Conservation (phyloP, 1,140 invertebrate genomes). For the Tetramorium simillimum region DNA sequence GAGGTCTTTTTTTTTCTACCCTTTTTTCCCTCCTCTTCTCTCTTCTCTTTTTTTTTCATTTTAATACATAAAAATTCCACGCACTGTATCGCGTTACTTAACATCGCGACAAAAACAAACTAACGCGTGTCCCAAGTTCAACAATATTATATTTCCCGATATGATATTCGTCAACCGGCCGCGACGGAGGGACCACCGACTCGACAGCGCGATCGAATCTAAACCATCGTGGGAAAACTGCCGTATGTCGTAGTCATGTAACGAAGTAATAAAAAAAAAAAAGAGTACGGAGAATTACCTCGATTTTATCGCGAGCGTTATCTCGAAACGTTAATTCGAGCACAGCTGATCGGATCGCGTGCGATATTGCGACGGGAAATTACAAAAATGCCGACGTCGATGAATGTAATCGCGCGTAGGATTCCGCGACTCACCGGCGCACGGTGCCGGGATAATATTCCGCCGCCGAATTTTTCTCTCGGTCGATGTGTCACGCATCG, state of each 20-base stretch:
- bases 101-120: background rate
- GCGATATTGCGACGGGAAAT: slow-evolving; percentile 36
- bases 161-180: background rate
- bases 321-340: slow-evolving; percentile 28
- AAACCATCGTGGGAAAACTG: slow-evolving; percentile 11
- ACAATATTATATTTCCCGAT: slow-evolving; percentile 24
- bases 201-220: slow-evolving; percentile 1
- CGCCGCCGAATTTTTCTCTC: background rate
- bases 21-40: background rate
- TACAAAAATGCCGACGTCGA: background rate
- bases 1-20: background rate
- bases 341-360: slow-evolving; percentile 5
- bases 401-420: slow-evolving; percentile 54
- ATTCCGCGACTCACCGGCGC: slow-evolving; percentile 1
- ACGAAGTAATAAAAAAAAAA: background rate
- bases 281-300: background rate
- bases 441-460: background rate
- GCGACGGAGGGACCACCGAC: background rate
- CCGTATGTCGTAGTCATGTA: slow-evolving; percentile 19
- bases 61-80: background rate
- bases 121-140: background rate
- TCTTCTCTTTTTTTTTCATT: background rate
- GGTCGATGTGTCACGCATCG: background rate
- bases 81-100: slow-evolving; percentile 30
- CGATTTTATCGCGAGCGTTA: slow-evolving; percentile 26